These are phyloP conservation scores for Diplodus sargus DNA, from an alignment of 2,797 vertebrate genomes.

Conservation along the genomic window DNA sequence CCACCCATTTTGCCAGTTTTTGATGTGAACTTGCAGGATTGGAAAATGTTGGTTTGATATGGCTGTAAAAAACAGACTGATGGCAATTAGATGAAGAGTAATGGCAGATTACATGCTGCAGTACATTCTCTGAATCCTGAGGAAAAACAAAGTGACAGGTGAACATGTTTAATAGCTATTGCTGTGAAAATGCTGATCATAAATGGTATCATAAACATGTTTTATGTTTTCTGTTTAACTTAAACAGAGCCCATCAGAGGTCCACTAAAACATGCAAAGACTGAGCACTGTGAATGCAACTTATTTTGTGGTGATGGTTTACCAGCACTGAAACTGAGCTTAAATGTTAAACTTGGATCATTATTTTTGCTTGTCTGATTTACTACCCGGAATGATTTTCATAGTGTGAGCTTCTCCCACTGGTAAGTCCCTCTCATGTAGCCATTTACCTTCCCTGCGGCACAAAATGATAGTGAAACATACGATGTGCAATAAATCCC, in stretches of 20 bases:
- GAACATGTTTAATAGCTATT: not conserved
- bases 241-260: not conserved
- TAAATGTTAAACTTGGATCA: constrained; percentile 18
- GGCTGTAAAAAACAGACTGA: not conserved
- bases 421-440: constrained; percentile 7
- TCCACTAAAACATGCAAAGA: constrained; percentile 17
- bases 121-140: not conserved
- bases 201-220: not conserved
- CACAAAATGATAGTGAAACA: constrained; percentile 20
- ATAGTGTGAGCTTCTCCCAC: constrained; percentile 17
- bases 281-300: not conserved
- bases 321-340: constrained; percentile 12
- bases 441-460: constrained; percentile 44
- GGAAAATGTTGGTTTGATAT: not conserved
- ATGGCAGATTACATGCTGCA: not conserved
- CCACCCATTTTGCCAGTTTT: not conserved
- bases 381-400: constrained; percentile 35
- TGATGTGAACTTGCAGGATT: no score
- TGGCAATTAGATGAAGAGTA: not conserved
- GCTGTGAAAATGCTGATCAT: not conserved
- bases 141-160: not conserved
- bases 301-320: not conserved
- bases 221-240: no score
- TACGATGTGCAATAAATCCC: constrained; percentile 18
- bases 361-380: constrained; percentile 27